These are phyloP conservation scores for Haemorhous mexicanus DNA, from an alignment of 2,113 vertebrate species.

Conservation along the genomic window DNA sequence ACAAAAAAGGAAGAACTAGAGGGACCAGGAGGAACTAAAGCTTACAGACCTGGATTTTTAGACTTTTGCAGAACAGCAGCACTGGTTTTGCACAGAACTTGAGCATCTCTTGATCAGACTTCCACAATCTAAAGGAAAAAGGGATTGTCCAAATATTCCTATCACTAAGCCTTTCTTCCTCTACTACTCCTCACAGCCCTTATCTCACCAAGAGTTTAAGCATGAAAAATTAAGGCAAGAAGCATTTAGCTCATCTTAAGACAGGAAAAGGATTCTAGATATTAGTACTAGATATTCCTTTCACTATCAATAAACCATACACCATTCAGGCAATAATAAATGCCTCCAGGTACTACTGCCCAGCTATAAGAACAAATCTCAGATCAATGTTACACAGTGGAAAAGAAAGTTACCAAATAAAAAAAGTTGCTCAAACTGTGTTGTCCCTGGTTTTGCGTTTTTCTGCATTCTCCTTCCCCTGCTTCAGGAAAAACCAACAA, in stretches of 20 bases:
- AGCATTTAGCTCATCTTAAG: background rate
- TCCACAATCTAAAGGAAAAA: background rate
- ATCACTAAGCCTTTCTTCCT: background rate
- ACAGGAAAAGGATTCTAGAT: background rate
- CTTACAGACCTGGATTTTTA: background rate
- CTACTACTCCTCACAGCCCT: background rate
- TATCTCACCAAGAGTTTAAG: background rate
- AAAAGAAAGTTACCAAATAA: background rate
- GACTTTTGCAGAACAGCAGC: background rate
- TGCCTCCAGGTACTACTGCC: background rate
- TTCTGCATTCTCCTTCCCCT: background rate
- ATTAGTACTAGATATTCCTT: background rate
- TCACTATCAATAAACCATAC: background rate
- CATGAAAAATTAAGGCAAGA: background rate
- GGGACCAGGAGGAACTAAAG: background rate
- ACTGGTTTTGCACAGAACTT: background rate
- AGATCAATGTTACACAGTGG: background rate
- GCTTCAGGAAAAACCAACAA: background rate
- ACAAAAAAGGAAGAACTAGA: background rate
- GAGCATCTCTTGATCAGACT: background rate
- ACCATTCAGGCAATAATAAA: background rate
- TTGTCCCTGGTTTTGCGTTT: background rate
- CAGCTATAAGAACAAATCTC: background rate
- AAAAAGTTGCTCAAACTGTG: background rate
- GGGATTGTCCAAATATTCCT: background rate